These are phyloP conservation scores for Hippocampus zosterae DNA, from an alignment of 2,113 vertebrate genomes.

Conservation along the genomic window DNA sequence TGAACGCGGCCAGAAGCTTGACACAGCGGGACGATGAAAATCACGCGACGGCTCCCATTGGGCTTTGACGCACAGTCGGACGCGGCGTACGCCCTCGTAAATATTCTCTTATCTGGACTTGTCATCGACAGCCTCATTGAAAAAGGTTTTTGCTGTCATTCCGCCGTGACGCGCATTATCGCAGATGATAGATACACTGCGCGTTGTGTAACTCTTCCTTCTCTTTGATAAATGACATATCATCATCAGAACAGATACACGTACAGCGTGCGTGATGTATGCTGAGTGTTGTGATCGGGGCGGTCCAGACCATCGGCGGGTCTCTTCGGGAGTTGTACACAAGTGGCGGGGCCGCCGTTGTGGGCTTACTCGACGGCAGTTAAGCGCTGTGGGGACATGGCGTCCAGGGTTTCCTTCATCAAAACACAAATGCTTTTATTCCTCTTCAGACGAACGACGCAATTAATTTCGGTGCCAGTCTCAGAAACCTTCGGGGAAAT, in stretches of 20 bases:
- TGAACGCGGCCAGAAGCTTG: slow-evolving; percentile 58
- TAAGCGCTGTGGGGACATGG: slow-evolving; percentile 58
- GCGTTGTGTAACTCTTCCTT: slow-evolving; percentile 15
- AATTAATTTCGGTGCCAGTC: slow-evolving; percentile 63
- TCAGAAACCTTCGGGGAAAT: slow-evolving; percentile 69
- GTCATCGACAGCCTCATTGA: slow-evolving; percentile 28
- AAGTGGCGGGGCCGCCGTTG: slow-evolving; percentile 42
- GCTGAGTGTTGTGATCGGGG: slow-evolving; percentile 1
- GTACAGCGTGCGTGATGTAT: slow-evolving; percentile 4
- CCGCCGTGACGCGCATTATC: slow-evolving; percentile 6
- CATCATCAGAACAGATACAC: neutral
- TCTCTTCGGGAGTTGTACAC: slow-evolving; percentile 8
- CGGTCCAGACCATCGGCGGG: slow-evolving; percentile 1
- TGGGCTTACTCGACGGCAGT: slow-evolving; percentile 55
- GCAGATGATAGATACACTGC: slow-evolving; percentile 3
- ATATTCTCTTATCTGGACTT: slow-evolving; percentile 45
- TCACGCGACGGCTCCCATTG: slow-evolving; percentile 38
- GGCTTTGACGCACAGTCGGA: slow-evolving; percentile 51
- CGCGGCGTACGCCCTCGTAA: slow-evolving; percentile 33
- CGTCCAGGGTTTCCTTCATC: slow-evolving; percentile 56
- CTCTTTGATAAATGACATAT: slow-evolving; percentile 41
- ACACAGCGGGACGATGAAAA: slow-evolving; percentile 55
- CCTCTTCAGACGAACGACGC: slow-evolving; percentile 61
- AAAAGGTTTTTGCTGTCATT: slow-evolving; percentile 4
- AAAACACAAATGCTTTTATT: slow-evolving; percentile 64